Evolutionary conservation across 1,140 invertebrate genomes (phyloP), one percentile per base, ranked within the genome.

Genomic region (Leptoteleia sp.): DNA sequence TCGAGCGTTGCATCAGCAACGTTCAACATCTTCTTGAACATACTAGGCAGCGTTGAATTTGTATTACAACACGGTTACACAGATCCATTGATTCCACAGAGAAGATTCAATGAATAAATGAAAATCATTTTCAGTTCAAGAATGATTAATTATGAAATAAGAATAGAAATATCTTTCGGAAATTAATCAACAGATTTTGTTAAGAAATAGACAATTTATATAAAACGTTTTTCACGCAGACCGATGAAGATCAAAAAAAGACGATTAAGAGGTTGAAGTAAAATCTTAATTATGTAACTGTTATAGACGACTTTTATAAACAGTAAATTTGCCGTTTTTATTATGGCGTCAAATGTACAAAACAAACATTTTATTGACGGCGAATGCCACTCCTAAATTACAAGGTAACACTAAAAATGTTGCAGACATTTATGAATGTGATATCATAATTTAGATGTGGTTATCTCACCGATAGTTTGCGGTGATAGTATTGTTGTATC

Each of bases 51-150:
- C 40, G 29, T 12, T 11, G 27, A 40, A 25, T 12, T 38, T 50
- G 45, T 64, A 42, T 65, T 65, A 65, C 61, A 65, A 65, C 35
- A 65, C 12, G 38, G 27, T 52, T 64, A 64, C 47, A 33, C 9
- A 9, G 9, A 17, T 62, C 12, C 31, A 31, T 50, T 31, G 55
- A 62, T 35, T 35, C 25, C 19, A 22, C 15, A 31, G 48, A 27
- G 43, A 48, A 25, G 57, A 47, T 48, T 61, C 57, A 47, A 29
- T 48, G 29, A 6, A 27, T 8, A 35, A 42, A 17, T 29, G 15
- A 40, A 38, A 11, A n/a, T 9, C 1, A 11, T 43, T 59, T 42
- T 29, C 25, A 29, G 11, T 12, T 52, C 11, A 22, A 15, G 17
- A 4, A 22, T 22, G 11, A 54, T 31, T 59, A 9, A 37, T 45